Evolutionary conservation across 2,113 vertebrate genomes (phyloP).

Genomic region (Osmerus mordax): DNA sequence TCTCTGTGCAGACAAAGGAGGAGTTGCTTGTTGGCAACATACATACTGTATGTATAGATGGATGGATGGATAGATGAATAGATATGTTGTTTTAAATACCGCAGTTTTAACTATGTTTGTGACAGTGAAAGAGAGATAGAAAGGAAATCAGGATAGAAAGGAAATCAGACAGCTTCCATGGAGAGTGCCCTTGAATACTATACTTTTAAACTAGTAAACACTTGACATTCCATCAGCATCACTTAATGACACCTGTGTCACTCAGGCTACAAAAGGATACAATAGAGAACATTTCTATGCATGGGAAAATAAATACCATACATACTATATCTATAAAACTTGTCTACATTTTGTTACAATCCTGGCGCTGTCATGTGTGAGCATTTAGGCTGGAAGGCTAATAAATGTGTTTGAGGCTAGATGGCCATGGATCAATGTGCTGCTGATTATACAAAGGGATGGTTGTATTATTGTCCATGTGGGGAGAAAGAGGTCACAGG

Average conservation of each 20-base stretch:
- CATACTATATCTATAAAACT: neutral
- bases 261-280: conserved; percentile 36
- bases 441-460: conserved; percentile 55
- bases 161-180: conserved; percentile 42
- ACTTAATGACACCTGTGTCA: conserved; percentile 51
- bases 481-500: conserved; percentile 56
- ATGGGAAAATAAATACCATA: conserved; percentile 27
- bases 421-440: conserved; percentile 55
- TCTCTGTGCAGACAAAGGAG: too few species aligned
- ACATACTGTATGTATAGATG: too few species aligned
- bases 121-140: conserved; percentile 3
- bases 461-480: conserved; percentile 48
- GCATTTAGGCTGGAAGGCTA: conserved; percentile 46
- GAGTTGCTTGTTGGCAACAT: too few species aligned
- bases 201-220: conserved; percentile 33
- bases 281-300: conserved; percentile 48
- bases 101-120: too few species aligned
- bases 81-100: too few species aligned
- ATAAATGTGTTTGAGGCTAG: conserved; percentile 56
- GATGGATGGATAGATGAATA: too few species aligned
- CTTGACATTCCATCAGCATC: conserved; percentile 60
- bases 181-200: conserved; percentile 59
- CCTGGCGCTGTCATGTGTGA: conserved; percentile 29
- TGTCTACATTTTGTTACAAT: conserved; percentile 3
- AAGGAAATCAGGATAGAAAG: conserved; percentile 23